Evolutionary conservation across 2,888 invertebrate species (phyloP), one percentile per base, ranked within the genome.

Genomic region (Melieria picta): DNA sequence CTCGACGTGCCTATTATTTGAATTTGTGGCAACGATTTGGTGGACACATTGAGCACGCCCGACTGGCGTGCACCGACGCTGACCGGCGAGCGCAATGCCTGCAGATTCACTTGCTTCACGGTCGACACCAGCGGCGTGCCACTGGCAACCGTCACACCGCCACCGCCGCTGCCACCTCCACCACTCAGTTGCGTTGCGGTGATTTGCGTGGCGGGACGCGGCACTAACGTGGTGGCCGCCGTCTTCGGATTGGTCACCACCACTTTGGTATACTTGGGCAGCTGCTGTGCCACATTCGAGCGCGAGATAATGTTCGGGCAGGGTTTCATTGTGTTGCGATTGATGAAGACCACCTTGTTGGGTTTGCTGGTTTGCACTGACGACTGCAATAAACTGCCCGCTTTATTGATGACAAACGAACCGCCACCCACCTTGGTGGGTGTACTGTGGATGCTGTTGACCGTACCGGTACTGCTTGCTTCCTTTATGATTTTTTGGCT

Each of bases 341-440:
- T 87, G n/a, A 87, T 81, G 42, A 85, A 85, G 1, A 87, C 84
- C 5, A 86, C 79, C 76, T 86, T 87, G 61, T 84, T 86, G 5
- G 79, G 74, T 74, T 81, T 83, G 16, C 77, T 78, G 62, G 77
- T 66, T 74, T 76, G 72, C 63, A 75, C 71, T 13, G 77, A 68
- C 16, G 77, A 72, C 42, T 74, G 75, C 65, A 77, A 77, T 30
- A 79, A 77, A 69, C 74, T 71, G 68, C 72, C 69, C 6, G 75
- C 64, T 56, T 83, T 83, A 69, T 83, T 85, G 4, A 85, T 79
- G 7, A 85, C 81, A 69, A 83, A 82, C 4, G 80, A 79, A 13
- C 81, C 80, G 62, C 77, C 73, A 3, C 73, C 74, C 42, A 74
- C 65, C 16, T 56, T 69, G 13, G 62, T 50, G 42, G 64, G 56